These are phyloP conservation scores for Drosophila asahinai DNA, from an alignment of 1,140 invertebrate species.

Conservation along the genomic window DNA sequence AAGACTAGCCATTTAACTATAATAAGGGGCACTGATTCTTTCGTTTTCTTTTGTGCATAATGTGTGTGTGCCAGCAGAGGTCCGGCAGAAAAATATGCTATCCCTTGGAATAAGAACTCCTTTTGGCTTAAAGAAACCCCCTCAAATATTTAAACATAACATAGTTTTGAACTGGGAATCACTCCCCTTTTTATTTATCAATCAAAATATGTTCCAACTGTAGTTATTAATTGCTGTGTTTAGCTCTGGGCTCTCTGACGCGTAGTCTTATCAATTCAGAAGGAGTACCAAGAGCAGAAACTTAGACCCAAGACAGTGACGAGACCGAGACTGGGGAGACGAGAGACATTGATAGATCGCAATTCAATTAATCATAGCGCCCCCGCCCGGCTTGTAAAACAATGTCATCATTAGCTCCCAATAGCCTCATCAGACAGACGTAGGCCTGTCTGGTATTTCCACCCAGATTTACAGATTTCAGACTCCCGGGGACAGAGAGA, in stretches of 20 bases:
- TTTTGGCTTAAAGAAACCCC: neutral
- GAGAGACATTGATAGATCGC: conserved; percentile 70
- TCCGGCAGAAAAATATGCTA: too few relatives aligned
- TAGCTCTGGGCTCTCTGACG: conserved; percentile 34
- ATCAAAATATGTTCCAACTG: neutral
- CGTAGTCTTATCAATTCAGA: conserved; percentile 44
- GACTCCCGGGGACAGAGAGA: neutral
- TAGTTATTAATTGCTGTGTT: conserved; percentile 66
- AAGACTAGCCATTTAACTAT: too few relatives aligned
- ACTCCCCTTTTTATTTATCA: neutral
- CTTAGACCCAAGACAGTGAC: neutral
- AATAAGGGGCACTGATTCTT: too few relatives aligned
- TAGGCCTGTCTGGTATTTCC: conserved; percentile 39
- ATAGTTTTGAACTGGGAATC: neutral
- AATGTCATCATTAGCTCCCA: conserved; percentile 71
- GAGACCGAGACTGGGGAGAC: conserved; percentile 9
- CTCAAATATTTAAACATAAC: neutral
- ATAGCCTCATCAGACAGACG: conserved; percentile 18
- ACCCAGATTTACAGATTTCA: conserved; percentile 20
- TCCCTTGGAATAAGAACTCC: too few relatives aligned
- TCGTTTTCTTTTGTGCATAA: too few relatives aligned
- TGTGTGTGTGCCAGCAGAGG: too few relatives aligned
- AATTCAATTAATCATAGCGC: conserved; percentile 73
- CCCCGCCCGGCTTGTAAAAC: conserved; percentile 44
- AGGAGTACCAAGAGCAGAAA: conserved; percentile 29